These are phyloP conservation scores for Nycteola revayana DNA, from an alignment of 2,888 invertebrate genomes.

Conservation along the genomic window DNA sequence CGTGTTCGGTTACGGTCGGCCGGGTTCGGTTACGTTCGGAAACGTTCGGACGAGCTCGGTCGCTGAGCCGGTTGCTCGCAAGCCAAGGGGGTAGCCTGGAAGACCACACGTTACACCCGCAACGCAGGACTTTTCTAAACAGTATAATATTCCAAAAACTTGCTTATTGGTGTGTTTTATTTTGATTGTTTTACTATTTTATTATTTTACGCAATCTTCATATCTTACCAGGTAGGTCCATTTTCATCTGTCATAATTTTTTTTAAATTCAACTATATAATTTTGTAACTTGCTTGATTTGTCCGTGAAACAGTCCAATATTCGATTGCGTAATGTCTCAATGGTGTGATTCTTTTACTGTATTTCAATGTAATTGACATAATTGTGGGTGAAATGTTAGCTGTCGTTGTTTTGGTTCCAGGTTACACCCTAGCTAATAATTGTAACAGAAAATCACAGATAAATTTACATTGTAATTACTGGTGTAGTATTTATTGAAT, in stretches of 20 bases:
- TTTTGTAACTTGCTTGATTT: slow-evolving; percentile 65
- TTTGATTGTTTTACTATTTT: slow-evolving; percentile 50
- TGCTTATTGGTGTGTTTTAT: slow-evolving; percentile 79
- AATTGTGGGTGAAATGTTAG: slow-evolving; percentile 73
- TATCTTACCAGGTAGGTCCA: slow-evolving; percentile 57
- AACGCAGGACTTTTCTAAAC: slow-evolving; percentile 71
- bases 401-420: slow-evolving; percentile 79
- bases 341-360: slow-evolving; percentile 70
- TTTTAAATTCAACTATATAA: slow-evolving; percentile 49
- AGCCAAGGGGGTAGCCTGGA: slow-evolving; percentile 78
- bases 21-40: slow-evolving; percentile 73
- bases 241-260: slow-evolving; percentile 60
- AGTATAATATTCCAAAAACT: slow-evolving; percentile 73
- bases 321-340: slow-evolving; percentile 63
- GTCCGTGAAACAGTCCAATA: slow-evolving; percentile 50
- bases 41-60: slow-evolving; percentile 68
- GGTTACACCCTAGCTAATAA: slow-evolving; percentile 74
- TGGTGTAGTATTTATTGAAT: slow-evolving; percentile 57
- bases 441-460: slow-evolving; percentile 63
- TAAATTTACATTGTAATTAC: slow-evolving; percentile 72
- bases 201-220: slow-evolving; percentile 47
- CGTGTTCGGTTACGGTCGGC: slow-evolving; percentile 75
- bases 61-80: slow-evolving; percentile 63
- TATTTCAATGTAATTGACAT: slow-evolving; percentile 58
- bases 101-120: slow-evolving; percentile 77